A percentile compares a stretch with the other conserved stretches of the same genome.
Conservation (phyloP, 2,113 vertebrate species). For the Triplophysa siluroides region DNA sequence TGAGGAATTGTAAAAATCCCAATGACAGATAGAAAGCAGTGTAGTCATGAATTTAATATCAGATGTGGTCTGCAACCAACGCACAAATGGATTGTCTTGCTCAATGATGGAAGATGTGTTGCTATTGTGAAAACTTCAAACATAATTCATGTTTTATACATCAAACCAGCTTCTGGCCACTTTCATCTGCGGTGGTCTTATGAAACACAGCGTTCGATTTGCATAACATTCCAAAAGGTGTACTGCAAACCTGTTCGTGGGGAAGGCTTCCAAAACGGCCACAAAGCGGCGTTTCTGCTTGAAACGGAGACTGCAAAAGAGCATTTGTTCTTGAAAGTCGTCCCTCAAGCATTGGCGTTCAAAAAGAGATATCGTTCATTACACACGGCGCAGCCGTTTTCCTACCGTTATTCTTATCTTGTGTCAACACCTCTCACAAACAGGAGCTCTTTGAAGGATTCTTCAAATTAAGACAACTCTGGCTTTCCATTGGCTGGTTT, state of each 20-base stretch:
- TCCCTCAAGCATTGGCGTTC: conserved; percentile 12
- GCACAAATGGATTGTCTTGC: conserved; percentile 11
- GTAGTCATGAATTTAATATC: background rate
- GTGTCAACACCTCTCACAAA: conserved; percentile 39
- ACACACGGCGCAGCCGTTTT: conserved; percentile 6
- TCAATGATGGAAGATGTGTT: background rate
- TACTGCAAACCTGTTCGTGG: conserved; percentile 1
- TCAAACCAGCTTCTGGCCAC: conserved; percentile 16
- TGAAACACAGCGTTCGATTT: conserved; percentile 32
- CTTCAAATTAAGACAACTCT: conserved; percentile 17
- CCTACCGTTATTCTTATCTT: conserved; percentile 21
- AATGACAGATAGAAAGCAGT: background rate
- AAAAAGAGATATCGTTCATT: conserved; percentile 27
- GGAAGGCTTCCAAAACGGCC: background rate
- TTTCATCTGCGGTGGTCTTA: conserved; percentile 26
- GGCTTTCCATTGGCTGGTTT: conserved; percentile 6
- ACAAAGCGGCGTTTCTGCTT: background rate
- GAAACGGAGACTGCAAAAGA: conserved; percentile 13
- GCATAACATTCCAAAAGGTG: conserved; percentile 37
- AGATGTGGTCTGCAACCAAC: background rate
- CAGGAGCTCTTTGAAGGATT: conserved; percentile 29
- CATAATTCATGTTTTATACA: conserved; percentile 40
- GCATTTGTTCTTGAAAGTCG: conserved; percentile 26
- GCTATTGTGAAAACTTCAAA: conserved; percentile 33
- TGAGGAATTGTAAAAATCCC: conserved; percentile 16